These are phyloP conservation scores for Noctua fimbriata DNA, from an alignment of 2,888 invertebrate species.

Conservation along the genomic window DNA sequence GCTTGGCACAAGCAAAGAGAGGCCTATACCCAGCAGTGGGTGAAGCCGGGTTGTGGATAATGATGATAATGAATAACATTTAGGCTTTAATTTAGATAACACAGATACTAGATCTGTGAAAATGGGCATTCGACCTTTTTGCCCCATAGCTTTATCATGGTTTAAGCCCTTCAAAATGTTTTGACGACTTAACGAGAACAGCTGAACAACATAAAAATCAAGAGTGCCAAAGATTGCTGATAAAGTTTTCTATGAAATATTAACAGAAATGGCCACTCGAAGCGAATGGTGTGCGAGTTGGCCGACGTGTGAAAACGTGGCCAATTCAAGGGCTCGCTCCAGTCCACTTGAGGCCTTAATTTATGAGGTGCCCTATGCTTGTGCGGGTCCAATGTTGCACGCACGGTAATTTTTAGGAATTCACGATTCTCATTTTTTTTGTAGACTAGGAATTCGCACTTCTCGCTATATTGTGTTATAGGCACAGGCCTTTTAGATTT, in stretches of 20 bases:
- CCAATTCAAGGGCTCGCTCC: slow-evolving; percentile 64
- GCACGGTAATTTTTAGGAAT: too few relatives aligned
- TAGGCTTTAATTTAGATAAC: neutral
- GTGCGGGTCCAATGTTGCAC: slow-evolving; percentile 65
- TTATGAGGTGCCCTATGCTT: slow-evolving; percentile 75
- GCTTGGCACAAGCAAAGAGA: too few relatives aligned
- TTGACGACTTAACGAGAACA: neutral
- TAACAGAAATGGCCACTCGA: slow-evolving; percentile 55
- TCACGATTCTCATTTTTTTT: too few relatives aligned
- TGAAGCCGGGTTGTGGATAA: too few relatives aligned
- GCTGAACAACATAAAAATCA: slow-evolving; percentile 14
- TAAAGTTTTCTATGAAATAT: slow-evolving; percentile 51
- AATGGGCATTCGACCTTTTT: neutral
- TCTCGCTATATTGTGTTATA: neutral
- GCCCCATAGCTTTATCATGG: neutral
- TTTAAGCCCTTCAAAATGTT: neutral
- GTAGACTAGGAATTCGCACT: neutral
- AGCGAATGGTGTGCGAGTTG: slow-evolving; percentile 27
- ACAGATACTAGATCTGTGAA: neutral
- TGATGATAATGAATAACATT: too few relatives aligned
- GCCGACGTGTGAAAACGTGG: slow-evolving; percentile 65
- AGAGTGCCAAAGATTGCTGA: slow-evolving; percentile 40
- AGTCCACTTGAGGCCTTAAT: slow-evolving; percentile 77
- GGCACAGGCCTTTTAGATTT: neutral
- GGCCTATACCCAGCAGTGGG: too few relatives aligned